A percentile compares a stretch with the other conserved stretches of the same genome.
Conservation (phyloP, 2,888 invertebrate species). For the Petrolisthes cinctipes region DNA sequence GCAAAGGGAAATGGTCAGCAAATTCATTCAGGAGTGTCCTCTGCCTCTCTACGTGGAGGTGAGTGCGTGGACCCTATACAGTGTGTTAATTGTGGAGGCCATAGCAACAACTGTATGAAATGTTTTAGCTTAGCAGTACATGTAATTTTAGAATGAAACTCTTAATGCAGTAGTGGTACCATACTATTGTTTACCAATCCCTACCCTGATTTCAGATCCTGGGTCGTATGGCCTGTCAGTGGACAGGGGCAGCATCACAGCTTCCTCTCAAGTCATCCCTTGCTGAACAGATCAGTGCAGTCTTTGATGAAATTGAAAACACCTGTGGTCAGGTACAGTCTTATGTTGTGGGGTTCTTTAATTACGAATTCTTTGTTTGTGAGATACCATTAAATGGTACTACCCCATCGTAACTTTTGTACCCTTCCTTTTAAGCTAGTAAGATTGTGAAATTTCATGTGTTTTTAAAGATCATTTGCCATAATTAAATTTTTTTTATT, state of each 20-base stretch:
- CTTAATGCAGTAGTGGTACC: too few relatives aligned
- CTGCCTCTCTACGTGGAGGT: constrained; percentile 81
- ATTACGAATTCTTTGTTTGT: too few relatives aligned
- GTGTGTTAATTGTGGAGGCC: too few relatives aligned
- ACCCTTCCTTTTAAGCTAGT: too few relatives aligned
- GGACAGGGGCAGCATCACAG: constrained; percentile 74
- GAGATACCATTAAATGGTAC: too few relatives aligned
- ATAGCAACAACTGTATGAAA: too few relatives aligned
- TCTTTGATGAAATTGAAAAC: constrained; percentile 79
- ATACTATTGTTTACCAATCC: background rate
- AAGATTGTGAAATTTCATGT: too few relatives aligned
- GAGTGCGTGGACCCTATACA: constrained; percentile 42
- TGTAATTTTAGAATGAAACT: too few relatives aligned
- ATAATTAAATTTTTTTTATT: background rate
- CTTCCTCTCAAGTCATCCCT: constrained; percentile 74
- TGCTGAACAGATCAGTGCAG: constrained; percentile 76
- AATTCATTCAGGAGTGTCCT: constrained; percentile 77
- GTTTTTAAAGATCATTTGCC: too few relatives aligned
- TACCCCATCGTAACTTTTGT: too few relatives aligned
- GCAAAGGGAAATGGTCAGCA: constrained; percentile 74
- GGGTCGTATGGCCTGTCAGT: constrained; percentile 72
- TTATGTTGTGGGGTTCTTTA: too few relatives aligned
- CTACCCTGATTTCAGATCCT: constrained; percentile 2
- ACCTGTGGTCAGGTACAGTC: constrained; percentile 76
- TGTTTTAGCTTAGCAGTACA: too few relatives aligned